phyloP scores from a whole-genome alignment of 2,888 invertebrate genomes.

The Argyra leucocephala region DNA sequence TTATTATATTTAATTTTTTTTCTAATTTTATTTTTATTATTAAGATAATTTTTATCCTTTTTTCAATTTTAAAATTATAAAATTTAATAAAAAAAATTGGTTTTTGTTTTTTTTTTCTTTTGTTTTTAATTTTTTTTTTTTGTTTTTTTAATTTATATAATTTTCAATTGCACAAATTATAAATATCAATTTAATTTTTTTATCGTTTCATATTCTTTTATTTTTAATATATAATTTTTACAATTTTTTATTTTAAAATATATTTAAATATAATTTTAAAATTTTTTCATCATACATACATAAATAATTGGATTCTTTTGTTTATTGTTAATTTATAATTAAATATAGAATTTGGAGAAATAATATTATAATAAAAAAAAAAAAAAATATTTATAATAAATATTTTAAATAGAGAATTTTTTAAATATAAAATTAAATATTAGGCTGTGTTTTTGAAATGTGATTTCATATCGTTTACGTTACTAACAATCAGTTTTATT shows the following conservation, averaged over 20 bases:
- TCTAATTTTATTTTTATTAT: constrained; percentile 5
- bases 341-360: not conserved
- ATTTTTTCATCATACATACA: not conserved
- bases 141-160: constrained; percentile 20
- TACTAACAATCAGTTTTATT: too few species aligned
- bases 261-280: not conserved
- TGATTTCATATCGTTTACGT: too few species aligned
- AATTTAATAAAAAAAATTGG: constrained; percentile 19
- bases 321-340: not conserved
- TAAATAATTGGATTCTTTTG: not conserved
- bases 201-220: not conserved
- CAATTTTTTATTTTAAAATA: not conserved
- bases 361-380: not conserved
- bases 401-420: too few species aligned
- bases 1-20: constrained; percentile 6
- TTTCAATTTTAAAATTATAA: constrained; percentile 13
- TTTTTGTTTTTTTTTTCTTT: constrained; percentile 22
- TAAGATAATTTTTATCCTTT: constrained; percentile 8
- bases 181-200: constrained; percentile 7
- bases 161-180: constrained; percentile 13
- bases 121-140: constrained; percentile 12
- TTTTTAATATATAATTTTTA: constrained; percentile 1
- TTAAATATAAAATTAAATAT: too few species aligned
- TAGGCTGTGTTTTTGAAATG: too few species aligned
- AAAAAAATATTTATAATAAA: too few species aligned